phyloP scores from a whole-genome alignment of 2,113 vertebrate species.

The Calyptommatus sinebrachiatus region DNA sequence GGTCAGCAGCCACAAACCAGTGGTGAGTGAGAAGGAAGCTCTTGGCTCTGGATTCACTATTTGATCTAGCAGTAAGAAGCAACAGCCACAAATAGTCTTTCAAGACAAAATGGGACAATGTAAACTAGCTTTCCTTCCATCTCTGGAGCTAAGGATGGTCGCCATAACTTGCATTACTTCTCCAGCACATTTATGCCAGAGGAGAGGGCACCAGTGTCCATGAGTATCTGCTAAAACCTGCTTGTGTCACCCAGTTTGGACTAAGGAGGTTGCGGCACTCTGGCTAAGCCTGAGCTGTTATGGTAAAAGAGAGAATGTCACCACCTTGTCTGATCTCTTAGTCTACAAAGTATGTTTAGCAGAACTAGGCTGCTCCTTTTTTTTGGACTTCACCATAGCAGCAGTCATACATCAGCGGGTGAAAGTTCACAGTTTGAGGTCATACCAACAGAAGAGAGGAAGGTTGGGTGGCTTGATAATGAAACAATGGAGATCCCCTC shows the following conservation, averaged over 20 bases:
- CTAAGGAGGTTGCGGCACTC: too few relatives aligned
- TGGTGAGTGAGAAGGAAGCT: constrained; percentile 11
- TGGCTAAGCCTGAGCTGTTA: too few relatives aligned
- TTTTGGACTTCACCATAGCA: too few relatives aligned
- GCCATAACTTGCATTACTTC: not conserved
- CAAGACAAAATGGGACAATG: not conserved
- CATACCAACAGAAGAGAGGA: too few relatives aligned
- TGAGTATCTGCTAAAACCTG: not conserved
- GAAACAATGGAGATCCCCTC: not conserved
- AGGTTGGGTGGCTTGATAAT: not conserved
- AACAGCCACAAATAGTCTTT: not conserved
- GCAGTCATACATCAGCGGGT: not conserved
- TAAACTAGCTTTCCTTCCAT: not conserved
- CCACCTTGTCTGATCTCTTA: too few relatives aligned
- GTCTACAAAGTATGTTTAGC: too few relatives aligned
- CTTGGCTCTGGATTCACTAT: not conserved
- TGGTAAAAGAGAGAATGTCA: too few relatives aligned
- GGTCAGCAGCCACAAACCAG: constrained; percentile 1
- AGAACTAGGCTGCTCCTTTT: too few relatives aligned
- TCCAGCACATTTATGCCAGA: not conserved
- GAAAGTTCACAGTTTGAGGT: not conserved
- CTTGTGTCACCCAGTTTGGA: not conserved
- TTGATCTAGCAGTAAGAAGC: not conserved
- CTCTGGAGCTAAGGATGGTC: too few relatives aligned
- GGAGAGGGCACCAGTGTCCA: not conserved